Conservation (phyloP, 2,888 invertebrate species). For the Anorthoa munda region DNA sequence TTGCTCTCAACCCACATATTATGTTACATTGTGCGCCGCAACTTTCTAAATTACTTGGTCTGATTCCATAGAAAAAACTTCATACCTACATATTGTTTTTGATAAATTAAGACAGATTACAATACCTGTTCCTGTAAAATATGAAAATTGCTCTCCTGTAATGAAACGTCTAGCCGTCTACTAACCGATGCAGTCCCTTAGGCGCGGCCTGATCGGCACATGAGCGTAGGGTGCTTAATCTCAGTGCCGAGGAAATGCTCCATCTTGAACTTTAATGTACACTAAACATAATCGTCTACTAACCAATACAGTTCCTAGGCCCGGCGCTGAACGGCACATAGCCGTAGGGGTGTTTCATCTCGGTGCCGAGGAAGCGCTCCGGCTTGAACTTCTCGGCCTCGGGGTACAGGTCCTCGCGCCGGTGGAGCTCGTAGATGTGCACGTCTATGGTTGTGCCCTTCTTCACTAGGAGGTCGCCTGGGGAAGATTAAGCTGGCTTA, state of each 20-base stretch:
- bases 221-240: background rate
- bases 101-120: no score
- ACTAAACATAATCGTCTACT: slow-evolving; percentile 33
- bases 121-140: no score
- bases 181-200: background rate
- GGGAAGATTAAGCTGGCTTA: background rate
- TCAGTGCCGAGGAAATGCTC: background rate
- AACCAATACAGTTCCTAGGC: slow-evolving; percentile 93
- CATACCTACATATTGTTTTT: no score
- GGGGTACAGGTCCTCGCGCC: slow-evolving; percentile 91
- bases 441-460: slow-evolving; percentile 85
- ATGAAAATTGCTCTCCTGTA: no score
- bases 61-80: no score
- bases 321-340: slow-evolving; percentile 93
- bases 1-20: no score
- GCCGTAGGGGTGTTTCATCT: slow-evolving; percentile 90
- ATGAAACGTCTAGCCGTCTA: no score
- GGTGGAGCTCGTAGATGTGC: slow-evolving; percentile 92
- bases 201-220: background rate
- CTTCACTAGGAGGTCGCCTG: slow-evolving; percentile 87
- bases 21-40: no score
- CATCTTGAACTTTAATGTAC: background rate
- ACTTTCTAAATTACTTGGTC: no score
- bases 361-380: slow-evolving; percentile 90
- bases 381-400: slow-evolving; percentile 93